Base-by-base conservation (phyloP, 2,888 invertebrate genomes). In the Nomada goodeniana region DNA sequence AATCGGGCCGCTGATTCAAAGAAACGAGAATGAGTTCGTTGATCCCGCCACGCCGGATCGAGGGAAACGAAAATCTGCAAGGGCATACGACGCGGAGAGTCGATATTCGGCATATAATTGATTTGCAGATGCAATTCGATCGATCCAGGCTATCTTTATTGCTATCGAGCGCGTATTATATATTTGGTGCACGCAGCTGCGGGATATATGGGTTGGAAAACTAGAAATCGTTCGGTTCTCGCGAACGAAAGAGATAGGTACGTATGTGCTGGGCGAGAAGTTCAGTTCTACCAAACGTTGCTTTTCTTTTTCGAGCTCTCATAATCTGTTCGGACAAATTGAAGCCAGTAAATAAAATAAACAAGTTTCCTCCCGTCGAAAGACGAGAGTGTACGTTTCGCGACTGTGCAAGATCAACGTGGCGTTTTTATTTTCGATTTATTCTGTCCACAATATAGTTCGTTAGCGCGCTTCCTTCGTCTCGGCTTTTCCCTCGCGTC, bases 361-460 rank as follows among this genome's bases (percentile, higher is more conserved):
- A 78, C 55, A 76, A 80, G 42, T 67, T 75, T 26, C 36, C n/a
- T 42, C 55, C 26, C 23, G 11, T 26, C 29, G 69, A 71, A 64
- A 77, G 53, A 75, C 42, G 44, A 9, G 50, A 50, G 26, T 26
- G 52, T 64, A 65, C 52, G 67, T 11, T 53, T 29, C 53, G 53
- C 72, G 59, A 23, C 67, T 29, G 13, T 29, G 13, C 23, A 44
- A 44, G 44, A 61, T 76, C 65, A 18, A 3, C 42, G 55, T 60
- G 61, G 26, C 65, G 23, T 29, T 70, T 63, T 50, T 60, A 47
- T 60, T 74, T 67, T 53, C 69, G 42, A 59, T 79, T 74, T 76
- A 85, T 83, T 76, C 76, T 36, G 55, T 67, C 65, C 71, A 82
- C 82, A 82, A 78, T 82, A 64, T 71, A 78, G 82, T 83, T 83